Conservation (phyloP, 1,140 invertebrate genomes). For the Ostrea edulis region DNA sequence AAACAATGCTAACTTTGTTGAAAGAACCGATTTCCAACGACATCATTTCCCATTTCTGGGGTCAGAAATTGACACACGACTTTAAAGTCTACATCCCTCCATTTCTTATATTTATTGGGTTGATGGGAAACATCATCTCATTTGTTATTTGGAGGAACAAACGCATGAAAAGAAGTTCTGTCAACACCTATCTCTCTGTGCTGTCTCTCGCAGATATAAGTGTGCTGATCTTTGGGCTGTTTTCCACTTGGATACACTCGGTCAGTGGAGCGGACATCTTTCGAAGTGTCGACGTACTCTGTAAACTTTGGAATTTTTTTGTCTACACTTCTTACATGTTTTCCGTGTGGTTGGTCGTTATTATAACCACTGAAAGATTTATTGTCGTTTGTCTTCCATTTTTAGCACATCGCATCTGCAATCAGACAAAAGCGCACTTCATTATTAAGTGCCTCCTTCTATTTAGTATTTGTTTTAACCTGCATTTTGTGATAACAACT, state of each 20-base stretch:
- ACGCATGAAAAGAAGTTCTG: constrained; percentile 70
- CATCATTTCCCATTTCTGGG: not conserved
- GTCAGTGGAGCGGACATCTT: constrained; percentile 65
- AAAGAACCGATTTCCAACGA: not conserved
- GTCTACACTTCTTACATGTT: not conserved
- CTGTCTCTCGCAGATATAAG: constrained; percentile 74
- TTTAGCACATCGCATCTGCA: not conserved
- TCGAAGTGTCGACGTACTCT: not conserved
- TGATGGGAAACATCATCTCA: constrained; percentile 72
- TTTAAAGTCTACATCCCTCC: constrained; percentile 70
- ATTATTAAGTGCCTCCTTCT: not conserved
- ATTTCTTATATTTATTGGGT: constrained; percentile 67
- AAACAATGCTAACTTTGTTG: not conserved
- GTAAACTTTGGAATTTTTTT: not conserved
- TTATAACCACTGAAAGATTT: not conserved
- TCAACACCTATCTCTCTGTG: constrained; percentile 74
- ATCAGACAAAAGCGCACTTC: not conserved
- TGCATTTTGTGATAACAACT: not conserved
- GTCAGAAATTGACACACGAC: constrained; percentile 58
- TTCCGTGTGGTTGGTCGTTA: constrained; percentile 2
- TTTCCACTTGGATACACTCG: constrained; percentile 73
- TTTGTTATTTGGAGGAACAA: constrained; percentile 70
- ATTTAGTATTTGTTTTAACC: not conserved
- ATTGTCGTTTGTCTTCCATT: constrained; percentile 6
- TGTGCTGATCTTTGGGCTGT: constrained; percentile 74